Percentiles rank a stretch among this genome's conserved stretches.
These are phyloP conservation scores for Colius striatus DNA, from an alignment of 2,113 vertebrate species.

Conservation along the genomic window DNA sequence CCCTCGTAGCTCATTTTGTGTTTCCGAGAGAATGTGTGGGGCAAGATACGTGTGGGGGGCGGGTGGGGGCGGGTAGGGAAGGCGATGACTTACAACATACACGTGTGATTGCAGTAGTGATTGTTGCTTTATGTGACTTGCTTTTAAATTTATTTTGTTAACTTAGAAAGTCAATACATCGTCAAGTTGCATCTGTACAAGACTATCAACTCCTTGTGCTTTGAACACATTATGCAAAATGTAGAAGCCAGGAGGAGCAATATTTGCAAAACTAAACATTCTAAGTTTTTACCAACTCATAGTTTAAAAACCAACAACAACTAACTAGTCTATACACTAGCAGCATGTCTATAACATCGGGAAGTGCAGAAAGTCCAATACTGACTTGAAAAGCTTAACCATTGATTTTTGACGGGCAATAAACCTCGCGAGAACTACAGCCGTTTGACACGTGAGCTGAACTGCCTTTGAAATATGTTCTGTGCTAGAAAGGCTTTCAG, in stretches of 20 bases:
- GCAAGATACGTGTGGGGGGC: conserved; percentile 74
- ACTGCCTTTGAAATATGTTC: conserved; percentile 62
- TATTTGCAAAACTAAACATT: conserved; percentile 59
- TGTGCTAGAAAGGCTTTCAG: conserved; percentile 47
- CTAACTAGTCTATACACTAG: conserved; percentile 54
- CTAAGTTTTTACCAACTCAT: conserved; percentile 59
- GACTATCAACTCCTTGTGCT: conserved; percentile 64
- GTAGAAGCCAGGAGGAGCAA: conserved; percentile 70
- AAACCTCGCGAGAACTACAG: conserved; percentile 9
- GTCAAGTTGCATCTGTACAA: conserved; percentile 54
- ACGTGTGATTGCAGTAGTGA: conserved; percentile 76
- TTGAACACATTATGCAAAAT: conserved; percentile 56
- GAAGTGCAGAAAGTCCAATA: conserved; percentile 43
- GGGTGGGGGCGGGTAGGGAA: conserved; percentile 57
- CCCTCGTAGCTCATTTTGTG: conserved; percentile 79
- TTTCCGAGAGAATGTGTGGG: conserved; percentile 80
- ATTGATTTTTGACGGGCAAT: conserved; percentile 49
- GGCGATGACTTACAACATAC: conserved; percentile 37
- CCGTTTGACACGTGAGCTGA: conserved; percentile 55
- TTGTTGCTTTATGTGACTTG: conserved; percentile 78
- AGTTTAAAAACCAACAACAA: conserved; percentile 46
- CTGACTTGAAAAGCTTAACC: conserved; percentile 58
- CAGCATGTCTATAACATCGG: conserved; percentile 62
- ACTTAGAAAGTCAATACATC: conserved; percentile 56
- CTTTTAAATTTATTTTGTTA: conserved; percentile 71